Evolutionary conservation across 2,797 vertebrate genomes (phyloP).

Genomic region (Euthynnus affinis): DNA sequence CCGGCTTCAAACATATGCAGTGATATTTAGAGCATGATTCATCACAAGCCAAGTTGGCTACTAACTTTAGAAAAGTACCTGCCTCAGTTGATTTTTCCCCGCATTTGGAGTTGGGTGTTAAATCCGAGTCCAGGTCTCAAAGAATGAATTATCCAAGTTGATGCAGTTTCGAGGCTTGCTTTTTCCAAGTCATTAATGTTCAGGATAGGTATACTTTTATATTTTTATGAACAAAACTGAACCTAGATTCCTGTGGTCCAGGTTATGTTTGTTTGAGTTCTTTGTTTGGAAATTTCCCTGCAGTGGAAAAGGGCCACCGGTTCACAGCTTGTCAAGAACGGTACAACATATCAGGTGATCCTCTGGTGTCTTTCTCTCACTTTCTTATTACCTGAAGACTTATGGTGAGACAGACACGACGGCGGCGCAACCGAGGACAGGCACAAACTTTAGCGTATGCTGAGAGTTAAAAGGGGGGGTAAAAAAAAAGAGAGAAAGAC

Average conservation of each 20-base stretch:
- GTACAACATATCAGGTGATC: no score
- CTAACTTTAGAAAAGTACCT: no score
- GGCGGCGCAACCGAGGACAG: background rate
- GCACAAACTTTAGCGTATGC: background rate
- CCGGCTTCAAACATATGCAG: no score
- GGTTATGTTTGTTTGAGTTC: background rate
- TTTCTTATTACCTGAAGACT: background rate
- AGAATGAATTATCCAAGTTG: no score
- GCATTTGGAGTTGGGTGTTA: no score
- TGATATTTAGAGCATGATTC: no score
- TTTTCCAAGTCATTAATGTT: background rate
- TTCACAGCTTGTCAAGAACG: background rate
- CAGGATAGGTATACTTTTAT: background rate
- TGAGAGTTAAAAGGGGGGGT: constrained; percentile 15
- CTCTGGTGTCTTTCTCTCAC: background rate
- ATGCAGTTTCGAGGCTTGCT: background rate
- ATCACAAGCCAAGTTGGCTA: no score
- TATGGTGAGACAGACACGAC: background rate
- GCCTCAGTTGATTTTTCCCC: no score
- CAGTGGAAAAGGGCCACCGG: background rate
- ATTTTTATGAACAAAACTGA: background rate
- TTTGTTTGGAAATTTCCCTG: background rate
- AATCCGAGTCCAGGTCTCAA: no score
- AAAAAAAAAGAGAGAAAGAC: constrained; percentile 9
- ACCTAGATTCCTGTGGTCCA: background rate